Evolutionary conservation across 37 sponge, comb jelly and placozoan species (phyloP).

Genomic region (Bolinopsis microptera): DNA sequence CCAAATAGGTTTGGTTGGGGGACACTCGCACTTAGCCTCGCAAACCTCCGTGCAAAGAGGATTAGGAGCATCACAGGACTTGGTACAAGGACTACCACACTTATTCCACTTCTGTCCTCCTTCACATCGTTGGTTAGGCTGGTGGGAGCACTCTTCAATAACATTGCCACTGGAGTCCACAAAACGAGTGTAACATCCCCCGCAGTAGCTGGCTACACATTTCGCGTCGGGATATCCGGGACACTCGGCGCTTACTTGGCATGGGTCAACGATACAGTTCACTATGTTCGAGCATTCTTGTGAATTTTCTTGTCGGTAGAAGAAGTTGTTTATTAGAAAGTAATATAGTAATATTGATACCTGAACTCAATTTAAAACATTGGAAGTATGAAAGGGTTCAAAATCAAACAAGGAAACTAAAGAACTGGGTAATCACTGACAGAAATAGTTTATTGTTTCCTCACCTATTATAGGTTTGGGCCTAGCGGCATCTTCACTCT

Average conservation of each 20-base stretch:
- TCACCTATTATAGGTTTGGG: too few species aligned
- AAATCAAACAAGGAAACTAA: too few species aligned
- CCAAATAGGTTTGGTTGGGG: background rate
- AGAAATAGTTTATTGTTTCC: too few species aligned
- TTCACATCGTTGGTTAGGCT: background rate
- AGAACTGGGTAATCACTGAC: too few species aligned
- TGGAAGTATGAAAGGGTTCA: too few species aligned
- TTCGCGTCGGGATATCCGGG: background rate
- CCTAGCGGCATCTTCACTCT: too few species aligned
- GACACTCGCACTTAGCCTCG: background rate
- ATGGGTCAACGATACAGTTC: background rate
- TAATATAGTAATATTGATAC: too few species aligned
- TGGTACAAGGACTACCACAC: background rate
- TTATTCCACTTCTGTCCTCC: background rate
- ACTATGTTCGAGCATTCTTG: background rate
- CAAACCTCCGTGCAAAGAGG: background rate
- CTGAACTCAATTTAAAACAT: too few species aligned
- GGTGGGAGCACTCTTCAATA: background rate
- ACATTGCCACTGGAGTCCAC: background rate
- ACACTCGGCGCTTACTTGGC: background rate
- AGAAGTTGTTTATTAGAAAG: too few species aligned
- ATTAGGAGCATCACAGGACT: background rate
- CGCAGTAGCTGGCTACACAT: background rate
- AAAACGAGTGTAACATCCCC: background rate
- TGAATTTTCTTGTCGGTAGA: too few species aligned